Evolutionary conservation across 1,140 invertebrate species (phyloP), one percentile per base, ranked within the genome.

Genomic region (Leptoteleia sp.): DNA sequence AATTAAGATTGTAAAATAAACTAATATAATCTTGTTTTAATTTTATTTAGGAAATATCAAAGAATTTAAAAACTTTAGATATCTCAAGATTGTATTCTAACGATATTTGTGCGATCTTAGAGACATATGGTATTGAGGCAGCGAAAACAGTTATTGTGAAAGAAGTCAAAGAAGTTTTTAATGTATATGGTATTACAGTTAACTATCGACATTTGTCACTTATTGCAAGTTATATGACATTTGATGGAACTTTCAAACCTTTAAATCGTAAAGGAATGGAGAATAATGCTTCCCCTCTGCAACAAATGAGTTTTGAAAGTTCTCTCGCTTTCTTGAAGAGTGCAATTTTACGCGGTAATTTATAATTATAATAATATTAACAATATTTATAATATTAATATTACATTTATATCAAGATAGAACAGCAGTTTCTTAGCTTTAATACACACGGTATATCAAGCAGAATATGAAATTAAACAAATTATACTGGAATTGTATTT

Each of bases 231-330:
- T 99, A 99, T 85, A 99, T 99, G 98, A 99, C 98, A 0, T 97
- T 93, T 81, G 94, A 96, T 84, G 99, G 99, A 0, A 90, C 90
- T 6, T 98, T 96, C 82, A 93, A 94, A 83, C 95, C 98, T 0
- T 93, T 99, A 85, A 99, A 95, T 88, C 91, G 98, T 19, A 93
- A 92, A 83, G 96, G 96, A 4, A 97, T 99, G 92, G 93, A 95
- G 79, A 92, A 92, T 15, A 96, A 93, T 31, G 91, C 95, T 0
- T 99, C 98, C 2, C 96, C 97, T 0, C 88, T 99, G 1, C 98
- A 99, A 1, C 98, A 99, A 90, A 99, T 99, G 95, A 98, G 95
- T 1, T 99, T 98, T 83, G 98, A 99, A 89, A 97, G 97, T 0
- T 96, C 97, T 0, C 89, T 43, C 96, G 15, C 92, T 92, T 99